These are phyloP conservation scores for Acleris laterana DNA, from an alignment of 2,888 invertebrate genomes.

Conservation along the genomic window DNA sequence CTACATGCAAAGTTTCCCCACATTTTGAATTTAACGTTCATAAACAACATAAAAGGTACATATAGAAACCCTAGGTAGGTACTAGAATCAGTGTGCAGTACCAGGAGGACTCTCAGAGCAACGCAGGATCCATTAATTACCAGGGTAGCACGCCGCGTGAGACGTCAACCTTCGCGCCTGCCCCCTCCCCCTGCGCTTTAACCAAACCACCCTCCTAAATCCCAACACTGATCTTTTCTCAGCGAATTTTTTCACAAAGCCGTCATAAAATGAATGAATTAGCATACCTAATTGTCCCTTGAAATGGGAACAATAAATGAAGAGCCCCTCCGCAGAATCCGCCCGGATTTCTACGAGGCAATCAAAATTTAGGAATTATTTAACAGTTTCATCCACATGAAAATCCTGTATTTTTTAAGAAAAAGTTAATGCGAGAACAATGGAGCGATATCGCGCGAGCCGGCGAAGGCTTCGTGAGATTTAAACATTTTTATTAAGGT, in stretches of 20 bases:
- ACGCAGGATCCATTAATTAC: conserved; percentile 65
- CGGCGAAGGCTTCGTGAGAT: conserved; percentile 54
- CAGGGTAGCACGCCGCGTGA: conserved; percentile 52
- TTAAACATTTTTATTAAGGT: conserved; percentile 70
- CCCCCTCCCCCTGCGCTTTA: conserved; percentile 43
- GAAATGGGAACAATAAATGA: conserved; percentile 72
- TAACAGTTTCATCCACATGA: conserved; percentile 69
- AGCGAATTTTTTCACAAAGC: conserved; percentile 60
- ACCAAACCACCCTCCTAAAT: conserved; percentile 55
- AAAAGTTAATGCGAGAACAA: conserved; percentile 62
- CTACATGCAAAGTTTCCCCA: too few species aligned
- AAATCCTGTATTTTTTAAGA: conserved; percentile 60
- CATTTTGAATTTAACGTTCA: background rate
- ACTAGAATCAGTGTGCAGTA: conserved; percentile 48
- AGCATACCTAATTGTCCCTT: conserved; percentile 79
- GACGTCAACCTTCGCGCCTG: conserved; percentile 52
- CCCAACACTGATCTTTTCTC: conserved; percentile 64
- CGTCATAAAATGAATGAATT: conserved; percentile 77
- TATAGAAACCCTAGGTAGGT: conserved; percentile 25
- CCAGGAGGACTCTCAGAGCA: conserved; percentile 56
- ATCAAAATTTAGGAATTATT: conserved; percentile 77
- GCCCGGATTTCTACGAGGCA: conserved; percentile 71
- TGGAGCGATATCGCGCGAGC: conserved; percentile 55
- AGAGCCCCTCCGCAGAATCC: conserved; percentile 63
- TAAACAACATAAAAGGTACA: conserved; percentile 7